Evolutionary conservation across 2,888 invertebrate genomes (phyloP).

Genomic region (Sinelater perroti): DNA sequence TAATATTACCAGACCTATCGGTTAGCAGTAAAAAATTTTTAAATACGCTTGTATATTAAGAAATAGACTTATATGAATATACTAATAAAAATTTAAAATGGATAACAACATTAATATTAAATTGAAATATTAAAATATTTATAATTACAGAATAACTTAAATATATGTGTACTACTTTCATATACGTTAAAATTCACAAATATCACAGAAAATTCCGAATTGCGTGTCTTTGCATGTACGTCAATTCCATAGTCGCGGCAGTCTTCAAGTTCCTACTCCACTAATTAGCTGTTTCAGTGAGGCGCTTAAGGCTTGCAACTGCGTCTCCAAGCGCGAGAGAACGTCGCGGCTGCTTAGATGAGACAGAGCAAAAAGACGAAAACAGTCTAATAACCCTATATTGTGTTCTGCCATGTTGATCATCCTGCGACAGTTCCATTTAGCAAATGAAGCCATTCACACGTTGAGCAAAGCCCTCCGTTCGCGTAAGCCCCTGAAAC

Average conservation of each 20-base stretch:
- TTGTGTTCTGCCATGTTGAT: constrained; percentile 10
- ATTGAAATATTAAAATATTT: too few relatives aligned
- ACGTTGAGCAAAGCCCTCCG: background rate
- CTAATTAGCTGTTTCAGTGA: constrained; percentile 3
- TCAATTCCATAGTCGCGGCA: background rate
- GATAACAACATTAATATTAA: too few relatives aligned
- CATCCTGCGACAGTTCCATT: constrained; percentile 10
- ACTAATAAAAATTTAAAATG: too few relatives aligned
- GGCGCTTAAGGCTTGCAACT: background rate
- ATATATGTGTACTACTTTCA: too few relatives aligned
- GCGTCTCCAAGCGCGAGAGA: constrained; percentile 2
- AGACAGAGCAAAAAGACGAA: constrained; percentile 1
- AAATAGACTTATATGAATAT: too few relatives aligned
- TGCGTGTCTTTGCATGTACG: too few relatives aligned
- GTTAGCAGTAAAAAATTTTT: too few relatives aligned
- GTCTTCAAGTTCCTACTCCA: background rate
- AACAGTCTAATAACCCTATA: constrained; percentile 6
- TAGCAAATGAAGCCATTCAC: constrained; percentile 15
- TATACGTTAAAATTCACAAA: too few relatives aligned
- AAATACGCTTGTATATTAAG: too few relatives aligned
- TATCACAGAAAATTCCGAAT: too few relatives aligned
- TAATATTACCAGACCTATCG: too few relatives aligned
- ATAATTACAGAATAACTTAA: too few relatives aligned
- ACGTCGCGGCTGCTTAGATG: background rate
- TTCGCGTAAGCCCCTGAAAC: background rate